Conservation (phyloP, 2,888 invertebrate genomes). For the Tortricodes alternella region DNA sequence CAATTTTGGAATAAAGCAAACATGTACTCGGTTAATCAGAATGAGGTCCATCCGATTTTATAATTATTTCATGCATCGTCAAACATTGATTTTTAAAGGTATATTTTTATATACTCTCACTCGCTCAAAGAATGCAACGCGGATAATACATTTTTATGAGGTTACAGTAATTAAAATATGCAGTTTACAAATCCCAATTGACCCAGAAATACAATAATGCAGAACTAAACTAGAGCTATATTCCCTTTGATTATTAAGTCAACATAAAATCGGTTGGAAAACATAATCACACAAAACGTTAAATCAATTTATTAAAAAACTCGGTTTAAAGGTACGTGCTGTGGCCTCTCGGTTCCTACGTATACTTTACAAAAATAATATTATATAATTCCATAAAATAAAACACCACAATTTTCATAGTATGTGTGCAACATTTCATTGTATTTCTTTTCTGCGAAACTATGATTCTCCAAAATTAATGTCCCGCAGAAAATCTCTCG, state of each 20-base stretch:
- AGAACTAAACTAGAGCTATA: background rate
- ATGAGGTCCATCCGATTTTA: slow-evolving; percentile 63
- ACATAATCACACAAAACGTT: slow-evolving; percentile 25
- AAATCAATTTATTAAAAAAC: slow-evolving; percentile 18
- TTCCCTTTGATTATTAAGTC: background rate
- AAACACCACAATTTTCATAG: too few species aligned
- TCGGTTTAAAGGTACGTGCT: slow-evolving; percentile 16
- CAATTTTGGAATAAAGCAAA: slow-evolving; percentile 30
- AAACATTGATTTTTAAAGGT: background rate
- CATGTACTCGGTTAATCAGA: slow-evolving; percentile 49
- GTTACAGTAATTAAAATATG: too few species aligned
- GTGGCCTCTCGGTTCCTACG: slow-evolving; percentile 11
- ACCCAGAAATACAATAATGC: background rate
- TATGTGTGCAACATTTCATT: too few species aligned
- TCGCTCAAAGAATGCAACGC: background rate
- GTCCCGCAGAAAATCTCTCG: too few species aligned
- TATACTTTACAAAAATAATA: too few species aligned
- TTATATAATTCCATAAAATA: too few species aligned
- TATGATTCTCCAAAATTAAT: too few species aligned
- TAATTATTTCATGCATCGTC: slow-evolving; percentile 24
- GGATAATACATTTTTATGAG: too few species aligned
- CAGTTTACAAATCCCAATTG: background rate
- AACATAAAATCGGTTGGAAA: slow-evolving; percentile 30
- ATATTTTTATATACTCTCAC: background rate
- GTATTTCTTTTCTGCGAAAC: too few species aligned